Percentiles rank a stretch among this genome's conserved stretches.
phyloP scores from a whole-genome alignment of 2,797 vertebrate genomes.

The Agapornis canus region DNA sequence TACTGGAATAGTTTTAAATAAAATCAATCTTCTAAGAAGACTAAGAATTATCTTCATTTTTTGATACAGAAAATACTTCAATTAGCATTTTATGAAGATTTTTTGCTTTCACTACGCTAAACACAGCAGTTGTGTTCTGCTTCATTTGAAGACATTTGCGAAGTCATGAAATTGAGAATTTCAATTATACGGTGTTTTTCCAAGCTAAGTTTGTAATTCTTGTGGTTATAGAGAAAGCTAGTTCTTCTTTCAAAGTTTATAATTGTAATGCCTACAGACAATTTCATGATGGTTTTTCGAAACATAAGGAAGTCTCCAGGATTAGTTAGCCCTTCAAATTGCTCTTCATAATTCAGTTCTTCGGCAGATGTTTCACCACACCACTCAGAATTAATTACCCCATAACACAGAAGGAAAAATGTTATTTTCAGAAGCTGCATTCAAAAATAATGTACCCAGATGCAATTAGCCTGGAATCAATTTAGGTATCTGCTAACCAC shows the following conservation, averaged over 20 bases:
- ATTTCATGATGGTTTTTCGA: background rate
- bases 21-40: background rate
- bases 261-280: background rate
- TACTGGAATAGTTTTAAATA: background rate
- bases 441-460: background rate
- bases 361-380: background rate
- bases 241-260: background rate
- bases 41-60: background rate
- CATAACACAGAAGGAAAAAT: background rate
- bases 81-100: background rate
- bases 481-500: background rate
- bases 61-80: background rate
- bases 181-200: background rate
- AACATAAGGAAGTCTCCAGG: background rate
- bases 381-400: background rate
- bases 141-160: background rate
- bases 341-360: background rate
- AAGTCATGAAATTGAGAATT: background rate
- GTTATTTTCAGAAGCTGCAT: background rate
- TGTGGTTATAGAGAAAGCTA: background rate
- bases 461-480: background rate
- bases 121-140: background rate
- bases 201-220: background rate
- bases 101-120: background rate
- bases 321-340: background rate